phyloP scores from a whole-genome alignment of 1,140 invertebrate genomes.

The Drosophila subobscura region DNA sequence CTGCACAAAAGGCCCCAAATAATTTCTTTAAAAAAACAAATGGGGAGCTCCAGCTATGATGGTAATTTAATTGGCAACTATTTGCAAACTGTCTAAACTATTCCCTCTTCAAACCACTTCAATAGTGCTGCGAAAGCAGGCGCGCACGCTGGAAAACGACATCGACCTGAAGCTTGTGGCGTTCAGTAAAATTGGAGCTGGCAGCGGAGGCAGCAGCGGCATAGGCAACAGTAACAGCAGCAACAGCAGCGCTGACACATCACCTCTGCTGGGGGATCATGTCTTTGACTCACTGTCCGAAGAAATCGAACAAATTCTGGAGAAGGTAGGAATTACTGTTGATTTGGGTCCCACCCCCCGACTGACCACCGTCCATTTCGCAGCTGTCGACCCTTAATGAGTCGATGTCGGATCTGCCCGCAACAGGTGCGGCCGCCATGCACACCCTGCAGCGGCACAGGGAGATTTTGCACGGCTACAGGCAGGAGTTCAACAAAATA shows the following conservation, averaged over 20 bases:
- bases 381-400: conserved; percentile 94
- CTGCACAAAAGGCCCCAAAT: conserved; percentile 36
- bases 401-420: conserved; percentile 92
- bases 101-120: too few species aligned
- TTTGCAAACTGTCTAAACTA: not conserved
- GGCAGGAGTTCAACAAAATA: conserved; percentile 96
- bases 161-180: conserved; percentile 97
- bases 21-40: conserved; percentile 38
- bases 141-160: conserved; percentile 97
- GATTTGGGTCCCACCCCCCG: not conserved
- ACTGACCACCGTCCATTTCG: conserved; percentile 12
- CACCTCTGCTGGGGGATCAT: conserved; percentile 93
- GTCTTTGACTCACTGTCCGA: conserved; percentile 96
- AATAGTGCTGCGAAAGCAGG: conserved; percentile 96
- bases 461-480: conserved; percentile 96
- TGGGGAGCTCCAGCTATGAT: conserved; percentile 78
- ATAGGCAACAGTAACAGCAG: conserved; percentile 66
- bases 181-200: conserved; percentile 96
- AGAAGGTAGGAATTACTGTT: conserved; percentile 84
- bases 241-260: conserved; percentile 86
- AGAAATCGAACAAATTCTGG: conserved; percentile 95
- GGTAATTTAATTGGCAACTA: conserved; percentile 27
- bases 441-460: conserved; percentile 97
- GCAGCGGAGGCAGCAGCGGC: conserved; percentile 83
- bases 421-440: conserved; percentile 90